phyloP scores from a whole-genome alignment of 2,888 invertebrate species.

The Patella pellucida region DNA sequence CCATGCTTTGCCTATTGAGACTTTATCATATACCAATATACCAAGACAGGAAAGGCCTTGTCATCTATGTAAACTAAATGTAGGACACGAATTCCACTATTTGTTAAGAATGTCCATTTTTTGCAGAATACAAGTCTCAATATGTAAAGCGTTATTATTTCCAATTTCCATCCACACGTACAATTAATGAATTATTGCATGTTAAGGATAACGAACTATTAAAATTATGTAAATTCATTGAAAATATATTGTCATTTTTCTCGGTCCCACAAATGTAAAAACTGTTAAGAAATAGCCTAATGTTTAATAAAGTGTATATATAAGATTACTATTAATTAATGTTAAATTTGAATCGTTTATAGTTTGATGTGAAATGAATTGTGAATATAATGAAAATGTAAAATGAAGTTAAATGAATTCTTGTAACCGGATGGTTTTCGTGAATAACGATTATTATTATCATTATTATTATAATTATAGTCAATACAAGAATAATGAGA shows the following conservation, averaged over 20 bases:
- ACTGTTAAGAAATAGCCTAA: no score
- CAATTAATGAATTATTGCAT: not conserved
- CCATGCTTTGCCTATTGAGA: not conserved
- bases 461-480: no score
- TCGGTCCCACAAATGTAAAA: no score
- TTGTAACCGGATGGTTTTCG: no score
- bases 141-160: not conserved
- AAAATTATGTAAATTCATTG: not conserved
- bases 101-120: not conserved
- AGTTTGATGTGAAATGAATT: no score
- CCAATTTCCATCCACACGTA: not conserved
- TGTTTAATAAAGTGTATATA: no score
- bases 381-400: no score
- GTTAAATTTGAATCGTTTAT: no score
- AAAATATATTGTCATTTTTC: not conserved
- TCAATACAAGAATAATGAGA: no score
- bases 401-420: no score
- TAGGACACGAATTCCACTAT: slow-evolving; percentile 4
- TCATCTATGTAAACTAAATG: not conserved
- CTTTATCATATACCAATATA: not conserved
- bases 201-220: not conserved
- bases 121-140: not conserved
- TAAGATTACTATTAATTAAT: no score
- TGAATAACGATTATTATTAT: no score
- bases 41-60: not conserved